A percentile compares a stretch with the other conserved stretches of the same genome.
These are phyloP conservation scores for Barypeithes pellucidus DNA, from an alignment of 2,888 invertebrate genomes.

Conservation along the genomic window DNA sequence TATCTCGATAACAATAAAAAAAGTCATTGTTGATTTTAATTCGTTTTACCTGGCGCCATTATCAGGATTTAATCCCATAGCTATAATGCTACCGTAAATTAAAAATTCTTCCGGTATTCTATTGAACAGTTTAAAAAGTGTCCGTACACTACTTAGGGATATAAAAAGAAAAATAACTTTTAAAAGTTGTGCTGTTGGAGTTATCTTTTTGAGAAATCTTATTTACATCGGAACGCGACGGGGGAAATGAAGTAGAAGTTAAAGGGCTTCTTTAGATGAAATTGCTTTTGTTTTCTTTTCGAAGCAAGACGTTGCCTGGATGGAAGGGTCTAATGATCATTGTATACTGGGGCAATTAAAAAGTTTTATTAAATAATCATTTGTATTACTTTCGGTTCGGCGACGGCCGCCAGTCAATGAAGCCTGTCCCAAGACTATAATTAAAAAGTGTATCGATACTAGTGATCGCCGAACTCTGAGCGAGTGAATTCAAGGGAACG, in stretches of 20 bases:
- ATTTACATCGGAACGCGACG: slow-evolving; percentile 4
- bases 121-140: neutral
- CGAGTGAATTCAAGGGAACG: no score
- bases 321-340: slow-evolving; percentile 1
- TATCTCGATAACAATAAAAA: no score
- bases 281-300: slow-evolving; percentile 17
- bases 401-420: no score
- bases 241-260: slow-evolving; percentile 24
- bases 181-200: neutral
- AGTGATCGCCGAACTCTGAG: no score
- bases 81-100: neutral
- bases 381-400: slow-evolving; percentile 2
- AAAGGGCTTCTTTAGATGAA: slow-evolving; percentile 10
- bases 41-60: neutral
- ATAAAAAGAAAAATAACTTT: slow-evolving; percentile 11
- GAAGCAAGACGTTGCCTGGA: neutral
- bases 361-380: slow-evolving; percentile 11
- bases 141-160: neutral
- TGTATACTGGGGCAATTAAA: slow-evolving; percentile 3
- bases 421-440: neutral
- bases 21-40: no score
- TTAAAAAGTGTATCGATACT: neutral
- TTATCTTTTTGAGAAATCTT: slow-evolving; percentile 3
- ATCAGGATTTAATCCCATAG: neutral
- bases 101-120: neutral